Base-by-base conservation (phyloP, 92 coral and sea anemone species). In the Scolanthus callimorphus region DNA sequence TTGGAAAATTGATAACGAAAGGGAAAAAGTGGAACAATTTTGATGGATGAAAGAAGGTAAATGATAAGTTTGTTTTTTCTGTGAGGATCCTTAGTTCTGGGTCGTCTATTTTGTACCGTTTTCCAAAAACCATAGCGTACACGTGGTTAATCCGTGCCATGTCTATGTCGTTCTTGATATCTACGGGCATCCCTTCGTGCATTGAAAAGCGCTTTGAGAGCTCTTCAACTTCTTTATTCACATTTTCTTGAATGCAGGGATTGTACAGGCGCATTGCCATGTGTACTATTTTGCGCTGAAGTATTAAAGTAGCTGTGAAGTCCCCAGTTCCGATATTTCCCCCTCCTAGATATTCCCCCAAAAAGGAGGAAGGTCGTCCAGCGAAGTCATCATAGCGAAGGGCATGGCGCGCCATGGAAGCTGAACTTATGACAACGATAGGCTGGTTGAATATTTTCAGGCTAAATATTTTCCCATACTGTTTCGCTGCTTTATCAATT, bases 11-110 rank as follows among this genome's bases (percentile, higher is more conserved):
- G 31, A 68, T 54, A 51, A 84, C 61, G 77, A 63, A 78, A 3
- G 91, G 91, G 6, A 85, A 67, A 31, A 85, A 38, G 64, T 85
- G 79, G 28, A 85, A 39, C 19, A 85, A 41, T 38, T 74, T 82
- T 11, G 61, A 76, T 17, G 77, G 64, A 13, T 61, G 76, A 49
- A 80, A 31, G 15, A 85, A 62, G 17, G 62, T 59, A 21, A 70
- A 63, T 17, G 81, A 58, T 19, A 69, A 65, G 31, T 82, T 75
- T 30, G 58, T 81, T 55, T 74, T 76, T 38, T 76, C 75, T 48
- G 75, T 45, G 25, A 85, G 69, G 20, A 67, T 78, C 46, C 30
- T 51, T 52, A 85, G 81, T 54, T 85, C 89, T 41, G 81, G 84
- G 39, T 85, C 89, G 22, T 81, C 85, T 19, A 81, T 62, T 20